Evolutionary conservation across 2,113 vertebrate species (phyloP), one percentile per base, ranked within the genome.

Genomic region (Barnardius zonarius): DNA sequence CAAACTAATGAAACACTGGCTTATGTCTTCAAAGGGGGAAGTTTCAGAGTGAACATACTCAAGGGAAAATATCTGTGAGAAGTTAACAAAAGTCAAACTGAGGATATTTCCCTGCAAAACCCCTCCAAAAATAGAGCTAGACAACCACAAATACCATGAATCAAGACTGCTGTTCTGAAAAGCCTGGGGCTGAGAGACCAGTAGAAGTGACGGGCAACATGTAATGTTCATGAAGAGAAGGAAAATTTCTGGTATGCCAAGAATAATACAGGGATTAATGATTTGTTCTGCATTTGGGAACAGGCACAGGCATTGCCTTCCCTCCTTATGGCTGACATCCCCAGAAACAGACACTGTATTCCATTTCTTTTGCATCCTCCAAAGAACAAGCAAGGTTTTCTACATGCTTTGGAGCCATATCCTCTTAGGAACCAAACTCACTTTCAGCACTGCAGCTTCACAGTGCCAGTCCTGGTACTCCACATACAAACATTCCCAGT

Each of bases 1-100:
- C 88, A 94, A 80, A 83, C 55, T 70, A 95, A 92, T 88, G 83
- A 96, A 90, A 93, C 30, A 64, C 55, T 16, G 0, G 78, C 80
- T 93, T 80, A 77, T 31, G 39, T 31, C 44, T 83, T 92, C 88
- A 83, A 91, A 91, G 64, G 43, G 30, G 44, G 52, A 62, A 23
- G 63, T 31, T 86, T 94, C 83, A 88, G 83, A 28, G 52, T 3
- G 8, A 55, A 80, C n/a, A 73, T 1, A 80, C 86, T 33, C 48
- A 25, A 62, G 30, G 37, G 57, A 69, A 80, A 76, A 54, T 73
- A 87, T 62, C 67, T 72, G 27, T 0, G 1, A 83, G 78, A 82
- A 82, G 74, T 79, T 87, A 64, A 82, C 51, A 48, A 13, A 94
- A 93, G 78, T 76, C 57, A 49, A 39, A 80, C 35, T 1, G 17